These are phyloP conservation scores for Enteromius paludinosus DNA, from an alignment of 2,797 vertebrate genomes.

Conservation along the genomic window DNA sequence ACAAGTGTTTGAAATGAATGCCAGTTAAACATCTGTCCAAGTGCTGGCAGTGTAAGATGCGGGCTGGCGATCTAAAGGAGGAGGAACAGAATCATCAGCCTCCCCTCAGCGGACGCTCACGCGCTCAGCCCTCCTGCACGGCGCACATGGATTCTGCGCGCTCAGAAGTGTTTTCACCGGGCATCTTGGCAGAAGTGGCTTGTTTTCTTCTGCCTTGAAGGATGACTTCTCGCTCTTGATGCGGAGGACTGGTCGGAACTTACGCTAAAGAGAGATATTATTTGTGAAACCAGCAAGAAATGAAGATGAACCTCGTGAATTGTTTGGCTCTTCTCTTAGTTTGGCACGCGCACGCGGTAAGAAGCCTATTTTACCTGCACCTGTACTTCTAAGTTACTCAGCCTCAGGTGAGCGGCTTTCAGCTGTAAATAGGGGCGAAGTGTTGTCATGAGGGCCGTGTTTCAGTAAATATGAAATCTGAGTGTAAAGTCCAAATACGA, in stretches of 20 bases:
- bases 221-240: conserved; percentile 10
- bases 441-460: neutral
- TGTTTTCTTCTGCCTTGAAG: neutral
- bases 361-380: neutral
- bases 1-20: conserved; percentile 16
- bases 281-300: conserved; percentile 16
- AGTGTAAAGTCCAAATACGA: neutral
- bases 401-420: neutral
- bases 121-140: neutral
- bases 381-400: neutral
- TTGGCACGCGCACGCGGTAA: conserved; percentile 41
- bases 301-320: conserved; percentile 32
- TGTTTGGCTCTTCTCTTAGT: conserved; percentile 28
- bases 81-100: conserved; percentile 24
- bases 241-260: conserved; percentile 10
- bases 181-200: neutral
- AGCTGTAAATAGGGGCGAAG: neutral
- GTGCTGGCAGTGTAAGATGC: neutral
- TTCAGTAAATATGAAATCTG: neutral
- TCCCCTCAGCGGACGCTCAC: conserved; percentile 17
- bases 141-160: conserved; percentile 7
- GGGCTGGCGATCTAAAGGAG: conserved; percentile 19
- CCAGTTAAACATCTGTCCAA: conserved; percentile 3
- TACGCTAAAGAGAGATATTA: neutral
- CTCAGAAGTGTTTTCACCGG: conserved; percentile 1